phyloP scores from a whole-genome alignment of 2,797 vertebrate species.

The Cephalopachus bancanus region DNA sequence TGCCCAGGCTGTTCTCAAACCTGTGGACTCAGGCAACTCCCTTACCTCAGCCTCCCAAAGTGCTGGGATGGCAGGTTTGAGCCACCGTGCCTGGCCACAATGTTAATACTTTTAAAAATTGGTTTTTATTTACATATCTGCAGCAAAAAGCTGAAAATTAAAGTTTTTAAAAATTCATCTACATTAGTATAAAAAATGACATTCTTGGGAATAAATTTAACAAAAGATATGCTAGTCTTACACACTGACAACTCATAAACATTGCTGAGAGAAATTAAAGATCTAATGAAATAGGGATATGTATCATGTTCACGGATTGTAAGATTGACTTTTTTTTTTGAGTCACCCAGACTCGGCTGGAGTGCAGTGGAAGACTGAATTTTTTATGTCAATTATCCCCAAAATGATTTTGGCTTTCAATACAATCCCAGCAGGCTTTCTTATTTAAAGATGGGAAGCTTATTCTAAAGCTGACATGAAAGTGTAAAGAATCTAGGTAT shows the following conservation, averaged over 20 bases:
- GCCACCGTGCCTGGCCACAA: not conserved
- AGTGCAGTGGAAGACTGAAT: not conserved
- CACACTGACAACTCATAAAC: not conserved
- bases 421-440: not conserved
- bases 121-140: not conserved
- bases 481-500: slow-evolving; percentile 5
- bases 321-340: not conserved
- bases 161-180: not conserved
- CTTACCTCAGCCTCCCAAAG: no score
- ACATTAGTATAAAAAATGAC: not conserved
- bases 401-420: not conserved
- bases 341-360: no score
- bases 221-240: not conserved
- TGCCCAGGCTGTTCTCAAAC: no score
- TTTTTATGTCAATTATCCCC: not conserved
- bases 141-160: not conserved
- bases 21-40: no score
- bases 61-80: no score
- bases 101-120: not conserved
- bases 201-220: not conserved
- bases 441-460: not conserved
- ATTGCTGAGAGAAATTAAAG: not conserved
- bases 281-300: not conserved
- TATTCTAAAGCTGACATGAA: slow-evolving; percentile 9
- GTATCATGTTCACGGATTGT: not conserved